Evolutionary conservation across 2,113 vertebrate genomes (phyloP).

Genomic region (Psittacara wagleri): DNA sequence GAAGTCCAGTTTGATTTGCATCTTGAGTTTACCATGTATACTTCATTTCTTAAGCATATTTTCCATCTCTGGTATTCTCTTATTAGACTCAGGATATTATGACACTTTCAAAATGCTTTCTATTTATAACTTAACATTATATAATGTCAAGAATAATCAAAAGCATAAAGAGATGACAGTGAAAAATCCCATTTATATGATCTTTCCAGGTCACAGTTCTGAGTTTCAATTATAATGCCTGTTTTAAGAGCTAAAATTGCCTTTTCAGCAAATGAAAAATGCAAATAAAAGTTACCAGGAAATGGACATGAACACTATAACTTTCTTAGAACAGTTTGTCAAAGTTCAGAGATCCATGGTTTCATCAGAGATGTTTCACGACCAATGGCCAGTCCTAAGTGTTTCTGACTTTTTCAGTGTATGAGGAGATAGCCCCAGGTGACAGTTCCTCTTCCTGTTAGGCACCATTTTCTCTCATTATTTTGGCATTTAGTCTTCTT

Average conservation of each 20-base stretch:
- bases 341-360: neutral
- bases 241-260: neutral
- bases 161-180: constrained; percentile 10
- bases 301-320: neutral
- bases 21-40: constrained; percentile 26
- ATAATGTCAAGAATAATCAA: constrained; percentile 41
- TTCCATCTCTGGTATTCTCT: constrained; percentile 20
- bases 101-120: constrained; percentile 48
- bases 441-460: neutral
- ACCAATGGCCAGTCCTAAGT: neutral
- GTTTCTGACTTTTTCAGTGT: neutral
- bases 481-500: neutral
- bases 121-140: constrained; percentile 55
- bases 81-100: constrained; percentile 30
- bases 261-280: neutral
- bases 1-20: constrained; percentile 29
- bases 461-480: neutral
- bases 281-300: neutral
- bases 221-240: neutral
- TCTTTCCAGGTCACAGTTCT: constrained; percentile 20
- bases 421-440: neutral
- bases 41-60: constrained; percentile 38
- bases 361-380: neutral
- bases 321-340: neutral
- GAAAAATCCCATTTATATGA: constrained; percentile 23